Conservation (phyloP, 2,113 vertebrate species). For the Hippolais icterina region DNA sequence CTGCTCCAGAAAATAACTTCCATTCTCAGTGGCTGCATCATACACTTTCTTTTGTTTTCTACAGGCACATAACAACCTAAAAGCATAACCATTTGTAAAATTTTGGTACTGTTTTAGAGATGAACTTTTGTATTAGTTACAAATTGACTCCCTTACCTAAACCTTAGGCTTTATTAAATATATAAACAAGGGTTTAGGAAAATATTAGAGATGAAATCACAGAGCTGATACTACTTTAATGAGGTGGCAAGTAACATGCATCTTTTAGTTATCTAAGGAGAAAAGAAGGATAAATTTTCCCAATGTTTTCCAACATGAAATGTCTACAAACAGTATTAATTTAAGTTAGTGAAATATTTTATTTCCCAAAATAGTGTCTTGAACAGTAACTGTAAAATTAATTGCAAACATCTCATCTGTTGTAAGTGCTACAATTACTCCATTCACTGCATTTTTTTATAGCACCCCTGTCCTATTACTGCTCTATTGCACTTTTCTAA, state of each 20-base stretch:
- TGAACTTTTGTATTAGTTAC: background rate
- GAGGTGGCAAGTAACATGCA: background rate
- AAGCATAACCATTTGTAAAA: background rate
- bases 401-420: constrained; percentile 27
- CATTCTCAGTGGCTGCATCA: background rate
- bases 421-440: constrained; percentile 14
- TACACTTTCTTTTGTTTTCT: background rate
- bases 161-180: background rate
- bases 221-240: background rate
- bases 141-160: background rate
- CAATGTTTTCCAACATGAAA: background rate
- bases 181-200: background rate
- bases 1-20: background rate
- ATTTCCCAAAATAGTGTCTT: constrained; percentile 14
- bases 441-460: background rate
- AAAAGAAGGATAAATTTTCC: background rate
- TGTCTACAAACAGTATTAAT: background rate
- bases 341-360: constrained; percentile 26
- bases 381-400: constrained; percentile 26
- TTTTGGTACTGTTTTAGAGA: background rate
- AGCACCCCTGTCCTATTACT: constrained; percentile 5
- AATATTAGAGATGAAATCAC: background rate
- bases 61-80: background rate
- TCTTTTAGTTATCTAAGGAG: background rate
- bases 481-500: background rate